These are phyloP conservation scores for Rapana venosa DNA, from an alignment of 2,888 invertebrate species.

Conservation along the genomic window DNA sequence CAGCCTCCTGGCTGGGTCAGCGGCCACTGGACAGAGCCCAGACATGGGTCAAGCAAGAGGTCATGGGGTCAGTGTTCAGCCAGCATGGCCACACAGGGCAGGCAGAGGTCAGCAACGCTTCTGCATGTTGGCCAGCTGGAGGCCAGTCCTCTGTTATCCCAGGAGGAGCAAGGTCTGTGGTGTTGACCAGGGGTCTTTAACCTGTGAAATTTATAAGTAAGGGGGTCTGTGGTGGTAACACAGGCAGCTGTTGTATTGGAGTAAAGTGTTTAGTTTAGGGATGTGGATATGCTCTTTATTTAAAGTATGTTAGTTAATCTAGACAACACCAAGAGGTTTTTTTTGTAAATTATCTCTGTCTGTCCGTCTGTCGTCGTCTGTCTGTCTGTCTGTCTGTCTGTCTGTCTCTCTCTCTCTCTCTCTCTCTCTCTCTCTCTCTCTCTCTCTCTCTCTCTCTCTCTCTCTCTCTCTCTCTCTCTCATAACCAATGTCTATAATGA, in stretches of 20 bases:
- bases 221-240: no score
- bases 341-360: not conserved
- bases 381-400: not conserved
- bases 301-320: no score
- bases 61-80: not conserved
- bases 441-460: not conserved
- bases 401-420: conserved; percentile 15
- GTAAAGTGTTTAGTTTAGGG: no score
- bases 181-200: no score
- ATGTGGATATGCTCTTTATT: no score
- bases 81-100: not conserved
- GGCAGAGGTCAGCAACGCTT: not conserved
- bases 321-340: not conserved
- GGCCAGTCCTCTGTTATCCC: no score
- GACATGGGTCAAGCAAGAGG: not conserved
- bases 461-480: not conserved
- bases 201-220: no score
- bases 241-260: no score
- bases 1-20: not conserved
- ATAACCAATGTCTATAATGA: not conserved
- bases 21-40: not conserved
- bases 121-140: no score
- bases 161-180: no score
- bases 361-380: not conserved
- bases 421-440: not conserved